Conservation (phyloP, 92 coral and sea anemone genomes). For the Scolanthus callimorphus region DNA sequence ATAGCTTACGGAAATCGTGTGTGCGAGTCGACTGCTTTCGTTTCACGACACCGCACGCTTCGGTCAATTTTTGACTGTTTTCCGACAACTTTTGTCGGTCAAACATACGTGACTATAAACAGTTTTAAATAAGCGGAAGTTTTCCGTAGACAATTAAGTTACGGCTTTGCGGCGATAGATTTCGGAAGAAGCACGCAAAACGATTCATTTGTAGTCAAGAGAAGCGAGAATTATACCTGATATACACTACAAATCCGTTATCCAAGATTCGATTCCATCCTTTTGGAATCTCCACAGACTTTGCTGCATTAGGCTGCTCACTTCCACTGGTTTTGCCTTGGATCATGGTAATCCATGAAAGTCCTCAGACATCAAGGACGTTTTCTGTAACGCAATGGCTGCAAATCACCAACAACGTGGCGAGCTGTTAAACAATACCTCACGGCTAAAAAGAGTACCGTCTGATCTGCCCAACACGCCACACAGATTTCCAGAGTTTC, state of each 20-base stretch:
- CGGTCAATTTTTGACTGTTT: too few relatives aligned
- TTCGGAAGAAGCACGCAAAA: too few relatives aligned
- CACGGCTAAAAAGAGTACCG: constrained; percentile 18
- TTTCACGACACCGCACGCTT: too few relatives aligned
- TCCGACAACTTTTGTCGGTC: too few relatives aligned
- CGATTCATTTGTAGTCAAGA: too few relatives aligned
- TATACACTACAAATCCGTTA: constrained; percentile 85
- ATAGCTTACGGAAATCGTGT: too few relatives aligned
- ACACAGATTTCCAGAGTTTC: constrained; percentile 11
- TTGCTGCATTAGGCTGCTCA: constrained; percentile 57
- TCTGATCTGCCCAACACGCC: constrained; percentile 21
- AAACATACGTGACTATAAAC: too few relatives aligned
- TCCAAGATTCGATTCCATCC: constrained; percentile 96
- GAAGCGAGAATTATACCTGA: constrained; percentile 73
- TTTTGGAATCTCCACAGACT: constrained; percentile 84
- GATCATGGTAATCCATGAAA: constrained; percentile 85
- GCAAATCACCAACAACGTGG: constrained; percentile 53
- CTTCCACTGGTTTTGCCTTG: constrained; percentile 30
- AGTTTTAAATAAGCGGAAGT: too few relatives aligned
- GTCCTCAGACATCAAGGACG: constrained; percentile 4
- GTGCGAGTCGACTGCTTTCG: too few relatives aligned
- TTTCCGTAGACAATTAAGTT: too few relatives aligned
- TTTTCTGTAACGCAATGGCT: constrained; percentile 19
- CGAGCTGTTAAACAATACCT: constrained; percentile 49
- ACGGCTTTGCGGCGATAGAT: too few relatives aligned